phyloP scores from a whole-genome alignment of 2,113 vertebrate genomes.

The Tamias sibiricus region DNA sequence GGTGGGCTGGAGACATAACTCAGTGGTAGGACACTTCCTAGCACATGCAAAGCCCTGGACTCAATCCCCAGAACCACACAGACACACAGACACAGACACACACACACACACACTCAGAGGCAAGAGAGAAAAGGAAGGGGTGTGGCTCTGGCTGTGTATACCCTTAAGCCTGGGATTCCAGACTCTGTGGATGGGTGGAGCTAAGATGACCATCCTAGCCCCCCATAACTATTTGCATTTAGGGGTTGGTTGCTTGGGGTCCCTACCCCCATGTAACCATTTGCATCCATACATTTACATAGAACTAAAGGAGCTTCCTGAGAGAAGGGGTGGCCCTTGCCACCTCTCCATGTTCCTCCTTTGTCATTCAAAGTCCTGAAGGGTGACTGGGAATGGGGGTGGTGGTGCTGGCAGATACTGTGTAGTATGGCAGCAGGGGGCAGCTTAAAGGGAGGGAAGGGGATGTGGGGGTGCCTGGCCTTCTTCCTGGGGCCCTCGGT shows the following conservation, averaged over 20 bases:
- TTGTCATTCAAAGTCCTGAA: slow-evolving; percentile 37
- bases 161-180: not conserved
- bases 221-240: slow-evolving; percentile 54
- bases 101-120: no score
- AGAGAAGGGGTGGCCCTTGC: not conserved
- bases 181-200: not conserved
- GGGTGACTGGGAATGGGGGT: not conserved
- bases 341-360: not conserved
- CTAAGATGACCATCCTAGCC: not conserved
- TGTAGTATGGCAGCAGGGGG: no score
- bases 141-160: not conserved
- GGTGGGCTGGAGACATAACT: not conserved
- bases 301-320: slow-evolving; percentile 53
- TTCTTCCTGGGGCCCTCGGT: not conserved
- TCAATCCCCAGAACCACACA: not conserved
- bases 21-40: not conserved
- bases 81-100: no score
- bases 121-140: not conserved
- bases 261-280: slow-evolving; percentile 3
- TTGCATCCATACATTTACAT: slow-evolving; percentile 78
- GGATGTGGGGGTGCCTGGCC: not conserved
- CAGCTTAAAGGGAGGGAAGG: not conserved
- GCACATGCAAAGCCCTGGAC: not conserved
- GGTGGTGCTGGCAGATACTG: no score
- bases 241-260: slow-evolving; percentile 7